Conservation (phyloP, 2,888 invertebrate genomes). For the Stictocephala bisonia region DNA sequence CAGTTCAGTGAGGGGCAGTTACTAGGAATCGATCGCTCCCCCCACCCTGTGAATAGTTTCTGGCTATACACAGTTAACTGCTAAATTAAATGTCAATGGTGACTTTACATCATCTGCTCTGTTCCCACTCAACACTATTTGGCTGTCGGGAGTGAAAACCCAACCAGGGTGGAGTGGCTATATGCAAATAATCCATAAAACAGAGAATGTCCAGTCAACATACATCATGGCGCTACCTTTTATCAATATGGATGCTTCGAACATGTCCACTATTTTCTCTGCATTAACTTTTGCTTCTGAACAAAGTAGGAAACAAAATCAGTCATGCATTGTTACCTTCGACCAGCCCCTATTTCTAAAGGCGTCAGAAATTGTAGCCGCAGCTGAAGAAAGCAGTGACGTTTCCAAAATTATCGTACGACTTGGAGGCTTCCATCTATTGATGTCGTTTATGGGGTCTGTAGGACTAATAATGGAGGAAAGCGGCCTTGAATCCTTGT, state of each 20-base stretch:
- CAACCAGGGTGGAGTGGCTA: constrained; percentile 1
- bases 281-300: background rate
- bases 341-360: background rate
- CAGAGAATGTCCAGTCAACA: background rate
- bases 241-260: constrained; percentile 3
- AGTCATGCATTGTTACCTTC: constrained; percentile 1
- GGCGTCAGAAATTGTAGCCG: background rate
- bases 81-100: too few species aligned
- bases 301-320: background rate
- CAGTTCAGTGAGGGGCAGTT: too few species aligned
- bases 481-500: background rate
- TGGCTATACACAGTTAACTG: too few species aligned
- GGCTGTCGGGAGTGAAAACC: constrained; percentile 1
- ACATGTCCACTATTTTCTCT: constrained; percentile 5
- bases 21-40: too few species aligned
- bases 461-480: constrained; percentile 4
- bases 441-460: background rate
- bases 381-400: background rate
- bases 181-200: background rate
- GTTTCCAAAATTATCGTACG: background rate
- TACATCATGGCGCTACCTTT: constrained; percentile 9
- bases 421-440: constrained; percentile 2
- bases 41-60: too few species aligned
- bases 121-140: background rate
- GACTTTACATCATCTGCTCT: too few species aligned